Evolutionary conservation across 2,113 vertebrate genomes (phyloP).

Genomic region (Mesitornis unicolor): DNA sequence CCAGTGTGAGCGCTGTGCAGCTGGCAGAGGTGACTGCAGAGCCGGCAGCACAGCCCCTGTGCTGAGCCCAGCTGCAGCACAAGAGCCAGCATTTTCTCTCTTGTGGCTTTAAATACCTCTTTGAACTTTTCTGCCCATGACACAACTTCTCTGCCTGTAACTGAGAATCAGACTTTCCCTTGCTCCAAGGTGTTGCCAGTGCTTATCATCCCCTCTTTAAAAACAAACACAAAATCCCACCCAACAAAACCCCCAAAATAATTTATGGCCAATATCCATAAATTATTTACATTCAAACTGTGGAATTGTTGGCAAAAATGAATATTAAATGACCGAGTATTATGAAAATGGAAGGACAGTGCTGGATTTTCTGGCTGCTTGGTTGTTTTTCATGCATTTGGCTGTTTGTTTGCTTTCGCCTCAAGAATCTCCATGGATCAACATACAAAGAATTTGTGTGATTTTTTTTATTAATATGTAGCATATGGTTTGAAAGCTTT

Average conservation of each 20-base stretch:
- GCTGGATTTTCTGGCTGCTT: neutral
- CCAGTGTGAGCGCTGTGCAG: neutral
- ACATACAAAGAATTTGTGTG: neutral
- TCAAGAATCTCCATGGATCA: slow-evolving; percentile 9
- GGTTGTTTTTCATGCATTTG: neutral
- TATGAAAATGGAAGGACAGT: slow-evolving; percentile 9
- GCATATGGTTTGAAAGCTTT: slow-evolving; percentile 6
- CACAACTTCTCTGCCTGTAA: neutral
- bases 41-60: too few relatives aligned
- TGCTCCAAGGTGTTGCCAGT: neutral
- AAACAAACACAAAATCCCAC: neutral
- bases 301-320: slow-evolving; percentile 4
- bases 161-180: neutral
- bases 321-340: slow-evolving; percentile 1
- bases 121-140: neutral
- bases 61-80: neutral
- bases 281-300: slow-evolving; percentile 2
- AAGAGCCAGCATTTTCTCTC: neutral
- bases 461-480: slow-evolving; percentile 34
- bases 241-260: neutral
- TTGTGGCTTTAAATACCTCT: neutral
- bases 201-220: neutral
- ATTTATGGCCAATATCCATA: neutral
- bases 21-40: neutral
- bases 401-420: slow-evolving; percentile 35